Conservation (phyloP, 2,797 vertebrate genomes). For the Coilia nasus region DNA sequence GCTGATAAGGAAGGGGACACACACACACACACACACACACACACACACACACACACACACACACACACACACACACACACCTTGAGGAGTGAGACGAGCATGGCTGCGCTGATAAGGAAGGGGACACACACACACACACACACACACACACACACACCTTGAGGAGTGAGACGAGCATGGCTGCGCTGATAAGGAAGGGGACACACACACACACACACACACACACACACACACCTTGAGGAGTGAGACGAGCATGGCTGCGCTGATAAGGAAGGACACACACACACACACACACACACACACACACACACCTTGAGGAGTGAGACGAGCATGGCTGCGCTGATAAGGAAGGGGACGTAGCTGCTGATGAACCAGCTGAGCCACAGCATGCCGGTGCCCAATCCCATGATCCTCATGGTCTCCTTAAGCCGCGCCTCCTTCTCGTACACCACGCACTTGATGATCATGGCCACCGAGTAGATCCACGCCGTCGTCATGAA, state of each 20-base stretch:
- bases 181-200: constrained; percentile 84
- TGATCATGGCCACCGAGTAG: constrained; percentile 91
- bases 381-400: constrained; percentile 83
- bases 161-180: constrained; percentile 82
- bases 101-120: no score
- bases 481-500: constrained; percentile 94
- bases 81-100: no score
- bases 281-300: background rate
- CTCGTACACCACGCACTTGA: constrained; percentile 90
- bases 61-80: no score
- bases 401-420: constrained; percentile 91
- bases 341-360: constrained; percentile 84
- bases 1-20: no score
- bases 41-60: no score
- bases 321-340: constrained; percentile 79
- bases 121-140: no score
- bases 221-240: constrained; percentile 75
- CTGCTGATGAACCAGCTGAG: constrained; percentile 92
- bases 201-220: constrained; percentile 38
- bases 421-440: constrained; percentile 90
- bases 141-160: constrained; percentile 71
- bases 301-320: constrained; percentile 80
- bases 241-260: constrained; percentile 79
- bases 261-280: constrained; percentile 60
- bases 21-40: no score